These are phyloP conservation scores for Suillia variegata DNA, from an alignment of 2,888 invertebrate genomes.

Conservation along the genomic window DNA sequence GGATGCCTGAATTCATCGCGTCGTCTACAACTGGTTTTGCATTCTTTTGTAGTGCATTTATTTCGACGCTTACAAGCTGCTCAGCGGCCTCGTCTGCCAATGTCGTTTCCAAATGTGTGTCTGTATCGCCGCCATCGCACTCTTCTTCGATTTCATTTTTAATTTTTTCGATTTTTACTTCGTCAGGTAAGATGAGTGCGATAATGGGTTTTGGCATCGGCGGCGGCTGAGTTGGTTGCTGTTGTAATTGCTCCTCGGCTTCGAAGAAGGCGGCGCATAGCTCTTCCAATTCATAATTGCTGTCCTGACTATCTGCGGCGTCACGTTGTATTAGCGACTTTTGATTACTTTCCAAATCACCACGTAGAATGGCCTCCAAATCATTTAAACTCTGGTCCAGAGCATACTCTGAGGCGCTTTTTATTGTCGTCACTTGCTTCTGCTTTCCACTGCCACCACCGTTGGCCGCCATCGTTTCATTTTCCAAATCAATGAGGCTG, in stretches of 20 bases:
- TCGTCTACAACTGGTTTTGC: conserved; percentile 25
- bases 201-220: conserved; percentile 2
- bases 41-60: conserved; percentile 40
- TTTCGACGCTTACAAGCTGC: conserved; percentile 41
- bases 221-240: too few relatives aligned
- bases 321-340: neutral
- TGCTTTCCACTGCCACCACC: neutral
- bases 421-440: too few relatives aligned
- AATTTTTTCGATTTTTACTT: neutral
- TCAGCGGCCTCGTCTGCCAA: conserved; percentile 11
- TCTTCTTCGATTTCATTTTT: neutral
- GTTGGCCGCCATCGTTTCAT: conserved; percentile 28
- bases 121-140: neutral
- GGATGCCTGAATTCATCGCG: neutral
- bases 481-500: conserved; percentile 43
- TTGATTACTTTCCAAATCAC: conserved; percentile 25
- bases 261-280: conserved; percentile 45
- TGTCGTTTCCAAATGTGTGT: too few relatives aligned
- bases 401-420: conserved; percentile 39
- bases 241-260: conserved; percentile 17
- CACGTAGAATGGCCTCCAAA: conserved; percentile 44
- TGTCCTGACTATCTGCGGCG: neutral
- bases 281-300: conserved; percentile 32
- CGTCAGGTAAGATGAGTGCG: too few relatives aligned
- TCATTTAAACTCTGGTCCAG: conserved; percentile 48